These are phyloP conservation scores for Turritopsis rubra DNA, from an alignment of 30 jellyfish, hydroid and myxozoan species.

Conservation along the genomic window DNA sequence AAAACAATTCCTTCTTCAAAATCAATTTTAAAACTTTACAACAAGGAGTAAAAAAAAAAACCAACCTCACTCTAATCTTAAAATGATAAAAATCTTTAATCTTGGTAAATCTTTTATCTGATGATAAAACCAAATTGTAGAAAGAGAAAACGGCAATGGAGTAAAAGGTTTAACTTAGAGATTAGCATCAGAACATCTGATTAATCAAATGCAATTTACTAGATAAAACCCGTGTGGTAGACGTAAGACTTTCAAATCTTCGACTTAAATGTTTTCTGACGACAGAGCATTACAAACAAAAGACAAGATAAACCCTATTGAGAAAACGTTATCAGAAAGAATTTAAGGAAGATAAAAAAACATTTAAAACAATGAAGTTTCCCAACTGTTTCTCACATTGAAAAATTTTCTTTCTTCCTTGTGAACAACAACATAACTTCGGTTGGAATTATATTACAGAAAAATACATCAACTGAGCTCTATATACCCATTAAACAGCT, in stretches of 20 bases:
- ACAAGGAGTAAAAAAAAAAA: neutral
- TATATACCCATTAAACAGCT: too few relatives aligned
- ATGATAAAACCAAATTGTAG: neutral
- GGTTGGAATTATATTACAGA: too few relatives aligned
- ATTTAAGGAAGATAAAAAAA: neutral
- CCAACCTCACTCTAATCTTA: neutral
- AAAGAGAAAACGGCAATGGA: neutral
- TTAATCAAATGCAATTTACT: neutral
- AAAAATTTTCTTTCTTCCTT: too few relatives aligned
- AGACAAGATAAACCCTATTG: neutral
- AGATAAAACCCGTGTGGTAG: neutral
- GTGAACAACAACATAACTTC: too few relatives aligned
- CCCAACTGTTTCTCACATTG: neutral
- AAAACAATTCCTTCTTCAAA: neutral
- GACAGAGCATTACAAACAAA: neutral
- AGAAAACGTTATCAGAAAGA: neutral
- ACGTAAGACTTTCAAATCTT: neutral
- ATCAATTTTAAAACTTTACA: neutral
- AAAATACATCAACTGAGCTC: too few relatives aligned
- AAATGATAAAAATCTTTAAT: neutral
- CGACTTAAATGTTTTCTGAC: neutral
- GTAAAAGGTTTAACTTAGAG: neutral
- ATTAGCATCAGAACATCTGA: neutral
- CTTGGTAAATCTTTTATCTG: neutral
- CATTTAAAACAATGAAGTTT: too few relatives aligned